Evolutionary conservation across 2,113 vertebrate genomes (phyloP), one percentile per base, ranked within the genome.

Genomic region (Piliocolobus tephrosceles): DNA sequence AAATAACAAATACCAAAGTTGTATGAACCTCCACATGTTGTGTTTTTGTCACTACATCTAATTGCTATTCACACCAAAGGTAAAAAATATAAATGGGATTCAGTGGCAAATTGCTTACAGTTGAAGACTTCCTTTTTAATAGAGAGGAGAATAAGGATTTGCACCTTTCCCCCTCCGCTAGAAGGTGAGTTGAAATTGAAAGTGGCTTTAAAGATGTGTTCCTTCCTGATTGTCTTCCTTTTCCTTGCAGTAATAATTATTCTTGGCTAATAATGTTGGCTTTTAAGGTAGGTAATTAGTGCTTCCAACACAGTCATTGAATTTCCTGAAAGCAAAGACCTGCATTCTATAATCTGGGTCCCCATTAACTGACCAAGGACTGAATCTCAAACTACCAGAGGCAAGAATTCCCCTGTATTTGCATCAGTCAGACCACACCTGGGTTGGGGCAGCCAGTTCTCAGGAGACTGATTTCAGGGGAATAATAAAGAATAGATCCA

Each of bases 31-130:
- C 97, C 97, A 73, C 93, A 94, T 84, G 91, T 84, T 95, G 94
- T 93, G 66, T 97, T 98, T 92, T 95, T 97, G 96, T 95, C 94
- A 94, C 96, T 95, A 6, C 30, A 80, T 94, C 83, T 96, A 98
- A 98, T 95, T 97, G 98, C 96, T 97, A 97, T 91, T 98, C 98
- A 92, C 92, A 92, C 61, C 1, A 2, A 84, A 92, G 82, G 88
- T 97, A 96, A 97, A 98, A 98, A 97, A 87, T 96, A 96, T 96
- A 98, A 97, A 98, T 95, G 96, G 96, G 92, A 98, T 96, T 97
- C 82, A 35, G 75, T 86, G 94, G 91, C 97, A 97, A 94, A 84
- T 94, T 97, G 96, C 95, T 95, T 81, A 75, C 0, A 8, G 86
- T 82, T 84, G 92, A 79, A 17, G 90, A 88, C n/a, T 88, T 98